Conservation (phyloP, 2,888 invertebrate genomes). For the Tipula unca region DNA sequence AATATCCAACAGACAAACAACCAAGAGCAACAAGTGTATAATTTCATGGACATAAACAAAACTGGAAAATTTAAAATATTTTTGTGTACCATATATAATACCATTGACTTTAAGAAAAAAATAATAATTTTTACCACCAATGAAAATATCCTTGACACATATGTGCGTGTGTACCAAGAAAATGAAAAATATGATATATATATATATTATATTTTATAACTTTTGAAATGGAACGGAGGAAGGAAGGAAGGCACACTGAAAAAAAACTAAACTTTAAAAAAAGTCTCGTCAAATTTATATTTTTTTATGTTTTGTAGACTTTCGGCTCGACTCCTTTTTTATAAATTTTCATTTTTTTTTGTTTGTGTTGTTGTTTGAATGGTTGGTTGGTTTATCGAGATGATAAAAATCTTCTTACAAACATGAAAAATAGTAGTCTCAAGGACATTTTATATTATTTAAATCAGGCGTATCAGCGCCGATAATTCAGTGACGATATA, state of each 20-base stretch:
- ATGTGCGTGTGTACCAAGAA: neutral
- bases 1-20: neutral
- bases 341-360: neutral
- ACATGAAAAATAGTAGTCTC: neutral
- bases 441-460: neutral
- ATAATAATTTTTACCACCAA: neutral
- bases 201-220: neutral
- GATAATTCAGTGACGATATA: neutral
- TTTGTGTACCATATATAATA: neutral
- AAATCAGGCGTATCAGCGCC: neutral
- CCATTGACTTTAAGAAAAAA: neutral
- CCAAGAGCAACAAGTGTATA: neutral
- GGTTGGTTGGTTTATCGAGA: neutral
- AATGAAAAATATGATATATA: neutral
- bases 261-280: neutral
- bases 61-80: neutral
- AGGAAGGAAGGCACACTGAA: neutral
- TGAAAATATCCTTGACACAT: neutral
- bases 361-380: neutral
- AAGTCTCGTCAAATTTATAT: neutral
- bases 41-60: neutral
- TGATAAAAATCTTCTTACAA: neutral
- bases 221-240: neutral
- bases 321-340: neutral
- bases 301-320: neutral